Evolutionary conservation across 2,888 invertebrate species (phyloP).

Genomic region (Nephrotoma guestfalica): DNA sequence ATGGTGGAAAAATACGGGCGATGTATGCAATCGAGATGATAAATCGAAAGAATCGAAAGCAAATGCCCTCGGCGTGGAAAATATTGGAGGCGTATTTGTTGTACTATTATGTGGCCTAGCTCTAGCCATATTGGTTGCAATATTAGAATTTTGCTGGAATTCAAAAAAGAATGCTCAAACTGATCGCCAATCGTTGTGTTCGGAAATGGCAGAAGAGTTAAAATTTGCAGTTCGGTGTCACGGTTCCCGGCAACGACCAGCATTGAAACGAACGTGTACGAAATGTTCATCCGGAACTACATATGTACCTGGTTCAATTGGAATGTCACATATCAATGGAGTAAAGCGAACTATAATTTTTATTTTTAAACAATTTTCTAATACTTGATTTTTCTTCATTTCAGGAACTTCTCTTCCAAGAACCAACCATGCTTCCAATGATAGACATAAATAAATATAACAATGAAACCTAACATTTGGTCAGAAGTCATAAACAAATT

Average conservation of each 20-base stretch:
- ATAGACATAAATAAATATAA: not conserved
- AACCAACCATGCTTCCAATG: not conserved
- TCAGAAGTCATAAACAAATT: not conserved
- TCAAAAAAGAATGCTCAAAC: conserved; percentile 76
- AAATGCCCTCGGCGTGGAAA: conserved; percentile 72
- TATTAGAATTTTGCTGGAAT: conserved; percentile 91
- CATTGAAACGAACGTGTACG: conserved; percentile 58
- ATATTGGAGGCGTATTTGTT: conserved; percentile 91
- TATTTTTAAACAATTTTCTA: not conserved
- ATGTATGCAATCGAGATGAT: conserved; percentile 76
- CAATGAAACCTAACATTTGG: not conserved
- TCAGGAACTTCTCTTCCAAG: not conserved
- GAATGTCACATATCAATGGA: conserved; percentile 22
- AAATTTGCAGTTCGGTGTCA: conserved; percentile 80
- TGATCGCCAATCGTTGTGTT: conserved; percentile 66
- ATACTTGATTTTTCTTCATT: not conserved
- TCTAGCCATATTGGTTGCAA: conserved; percentile 79
- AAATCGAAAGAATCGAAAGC: conserved; percentile 86
- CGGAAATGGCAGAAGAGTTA: conserved; percentile 88
- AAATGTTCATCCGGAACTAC: conserved; percentile 60
- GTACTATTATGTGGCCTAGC: conserved; percentile 86
- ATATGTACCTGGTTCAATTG: conserved; percentile 43
- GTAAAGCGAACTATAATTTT: conserved; percentile 8
- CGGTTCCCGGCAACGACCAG: conserved; percentile 69
- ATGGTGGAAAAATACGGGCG: conserved; percentile 97